A percentile compares a stretch with the other conserved stretches of the same genome.
phyloP scores from a whole-genome alignment of 2,888 invertebrate genomes.

The Drosophila austrosaltans region DNA sequence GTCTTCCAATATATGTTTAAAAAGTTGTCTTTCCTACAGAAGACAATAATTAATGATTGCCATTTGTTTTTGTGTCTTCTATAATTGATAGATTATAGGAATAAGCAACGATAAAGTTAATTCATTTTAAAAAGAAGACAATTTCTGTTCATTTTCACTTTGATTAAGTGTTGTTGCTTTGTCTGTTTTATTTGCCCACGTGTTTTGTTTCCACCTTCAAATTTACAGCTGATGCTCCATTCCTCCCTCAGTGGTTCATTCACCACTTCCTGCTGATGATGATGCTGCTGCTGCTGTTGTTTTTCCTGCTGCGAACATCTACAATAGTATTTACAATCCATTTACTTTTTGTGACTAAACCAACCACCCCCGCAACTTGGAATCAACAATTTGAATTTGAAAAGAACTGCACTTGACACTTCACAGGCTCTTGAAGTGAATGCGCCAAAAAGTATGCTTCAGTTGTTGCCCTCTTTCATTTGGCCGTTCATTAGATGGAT shows the following conservation, averaged over 20 bases:
- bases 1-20: slow-evolving; percentile 30
- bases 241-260: background rate
- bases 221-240: background rate
- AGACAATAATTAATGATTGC: background rate
- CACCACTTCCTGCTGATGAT: background rate
- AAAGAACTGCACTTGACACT: slow-evolving; percentile 73
- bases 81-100: slow-evolving; percentile 1
- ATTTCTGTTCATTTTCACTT: background rate
- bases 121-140: background rate
- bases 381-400: slow-evolving; percentile 48
- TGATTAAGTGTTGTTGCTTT: slow-evolving; percentile 5
- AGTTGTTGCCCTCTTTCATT: slow-evolving; percentile 29
- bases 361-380: background rate
- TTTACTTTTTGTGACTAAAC: slow-evolving; percentile 1
- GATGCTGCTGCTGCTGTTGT: background rate
- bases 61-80: background rate
- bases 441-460: slow-evolving; percentile 56
- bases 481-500: slow-evolving; percentile 46
- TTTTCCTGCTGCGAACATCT: slow-evolving; percentile 4
- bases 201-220: slow-evolving; percentile 1
- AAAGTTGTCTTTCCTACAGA: too few relatives aligned
- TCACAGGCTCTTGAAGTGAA: slow-evolving; percentile 46
- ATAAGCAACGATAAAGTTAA: background rate
- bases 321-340: slow-evolving; percentile 16
- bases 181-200: background rate